Conservation (phyloP, 2,797 vertebrate genomes). For the Crax fasciolata region DNA sequence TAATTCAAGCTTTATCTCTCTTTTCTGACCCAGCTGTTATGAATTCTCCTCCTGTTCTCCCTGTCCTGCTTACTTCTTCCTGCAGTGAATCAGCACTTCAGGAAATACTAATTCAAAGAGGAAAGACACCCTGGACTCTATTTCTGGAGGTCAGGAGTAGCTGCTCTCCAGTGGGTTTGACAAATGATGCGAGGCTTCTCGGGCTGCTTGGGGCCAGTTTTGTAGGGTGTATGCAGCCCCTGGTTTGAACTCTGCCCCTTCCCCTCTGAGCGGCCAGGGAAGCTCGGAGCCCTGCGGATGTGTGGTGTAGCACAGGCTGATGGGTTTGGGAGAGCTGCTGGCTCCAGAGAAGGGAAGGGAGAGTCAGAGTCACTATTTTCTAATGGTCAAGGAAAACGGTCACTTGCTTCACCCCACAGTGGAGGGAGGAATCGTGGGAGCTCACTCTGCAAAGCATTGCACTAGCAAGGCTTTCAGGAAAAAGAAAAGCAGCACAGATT, state of each 20-base stretch:
- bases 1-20: constrained; percentile 54
- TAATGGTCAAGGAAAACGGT: neutral
- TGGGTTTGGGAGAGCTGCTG: neutral
- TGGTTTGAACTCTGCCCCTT: constrained; percentile 6
- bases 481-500: neutral
- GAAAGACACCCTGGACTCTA: constrained; percentile 51
- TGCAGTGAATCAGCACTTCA: constrained; percentile 73
- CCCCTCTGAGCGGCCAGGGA: neutral
- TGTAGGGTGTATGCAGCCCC: neutral
- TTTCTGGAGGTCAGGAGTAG: constrained; percentile 35
- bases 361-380: neutral
- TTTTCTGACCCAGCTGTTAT: constrained; percentile 55
- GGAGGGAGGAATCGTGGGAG: neutral
- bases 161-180: neutral
- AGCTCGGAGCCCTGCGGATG: neutral
- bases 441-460: neutral
- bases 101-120: constrained; percentile 62
- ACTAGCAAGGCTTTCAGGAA: neutral
- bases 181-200: neutral
- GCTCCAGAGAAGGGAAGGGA: neutral
- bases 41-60: constrained; percentile 64
- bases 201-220: neutral
- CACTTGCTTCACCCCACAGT: neutral
- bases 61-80: constrained; percentile 54
- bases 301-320: neutral